Evolutionary conservation across 2,113 vertebrate species (phyloP).

Genomic region (Numenius arquata): DNA sequence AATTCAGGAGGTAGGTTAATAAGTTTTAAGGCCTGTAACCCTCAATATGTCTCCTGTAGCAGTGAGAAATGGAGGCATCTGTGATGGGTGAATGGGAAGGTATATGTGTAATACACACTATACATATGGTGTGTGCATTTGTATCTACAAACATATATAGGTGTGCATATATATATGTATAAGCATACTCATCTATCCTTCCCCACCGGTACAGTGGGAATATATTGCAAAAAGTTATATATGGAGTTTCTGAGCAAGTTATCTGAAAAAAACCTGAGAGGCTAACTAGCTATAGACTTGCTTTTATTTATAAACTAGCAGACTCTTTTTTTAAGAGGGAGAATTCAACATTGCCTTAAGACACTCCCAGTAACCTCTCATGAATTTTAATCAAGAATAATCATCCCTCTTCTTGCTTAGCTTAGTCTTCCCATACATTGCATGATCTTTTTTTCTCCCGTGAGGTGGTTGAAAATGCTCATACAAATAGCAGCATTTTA

Average conservation of each 20-base stretch:
- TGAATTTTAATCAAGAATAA: background rate
- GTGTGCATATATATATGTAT: background rate
- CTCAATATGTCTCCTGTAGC: background rate
- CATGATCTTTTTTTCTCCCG: background rate
- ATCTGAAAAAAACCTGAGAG: background rate
- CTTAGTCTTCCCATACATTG: background rate
- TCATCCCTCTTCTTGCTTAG: background rate
- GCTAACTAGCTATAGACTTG: background rate
- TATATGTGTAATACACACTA: background rate
- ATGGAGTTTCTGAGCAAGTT: background rate
- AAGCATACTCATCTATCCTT: background rate
- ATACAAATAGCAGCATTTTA: background rate
- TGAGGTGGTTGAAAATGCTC: background rate
- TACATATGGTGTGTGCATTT: accelerated
- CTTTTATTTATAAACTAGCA: background rate
- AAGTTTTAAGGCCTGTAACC: background rate
- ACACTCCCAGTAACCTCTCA: background rate
- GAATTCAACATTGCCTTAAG: background rate
- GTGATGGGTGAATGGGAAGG: background rate
- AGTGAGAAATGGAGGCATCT: background rate
- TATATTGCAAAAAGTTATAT: background rate
- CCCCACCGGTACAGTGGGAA: background rate
- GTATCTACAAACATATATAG: background rate
- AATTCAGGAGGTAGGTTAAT: background rate
- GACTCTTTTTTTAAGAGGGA: background rate